Percentiles rank a stretch among this genome's conserved stretches.
These are phyloP conservation scores for Pseudomugil gertrudae DNA, from an alignment of 2,797 vertebrate genomes.

Conservation along the genomic window DNA sequence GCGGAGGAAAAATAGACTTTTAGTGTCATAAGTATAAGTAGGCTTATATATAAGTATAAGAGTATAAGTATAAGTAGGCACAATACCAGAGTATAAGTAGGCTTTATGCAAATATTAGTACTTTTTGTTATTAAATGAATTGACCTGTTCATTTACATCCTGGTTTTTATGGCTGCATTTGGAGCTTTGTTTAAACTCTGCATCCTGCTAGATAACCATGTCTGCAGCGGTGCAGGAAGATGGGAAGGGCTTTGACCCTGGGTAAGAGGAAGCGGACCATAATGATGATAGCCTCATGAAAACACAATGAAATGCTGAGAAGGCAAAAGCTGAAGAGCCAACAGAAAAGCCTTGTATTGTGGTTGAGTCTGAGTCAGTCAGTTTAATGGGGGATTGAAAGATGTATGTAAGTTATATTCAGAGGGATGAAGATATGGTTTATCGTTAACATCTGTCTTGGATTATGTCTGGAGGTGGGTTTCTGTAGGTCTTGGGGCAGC, in stretches of 20 bases:
- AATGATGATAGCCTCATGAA: conserved; percentile 70
- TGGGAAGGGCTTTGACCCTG: conserved; percentile 61
- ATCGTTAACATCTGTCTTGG: conserved; percentile 79
- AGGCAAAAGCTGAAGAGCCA: conserved; percentile 55
- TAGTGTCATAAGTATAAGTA: too few relatives aligned
- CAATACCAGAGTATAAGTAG: too few relatives aligned
- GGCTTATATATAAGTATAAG: too few relatives aligned
- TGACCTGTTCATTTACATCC: too few relatives aligned
- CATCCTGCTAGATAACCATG: conserved; percentile 12
- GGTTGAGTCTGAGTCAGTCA: conserved; percentile 66
- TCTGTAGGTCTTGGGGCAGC: conserved; percentile 39
- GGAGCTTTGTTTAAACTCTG: conserved; percentile 3
- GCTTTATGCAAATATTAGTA: too few relatives aligned
- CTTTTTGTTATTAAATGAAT: too few relatives aligned
- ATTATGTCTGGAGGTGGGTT: conserved; percentile 38
- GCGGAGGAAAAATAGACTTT: neutral
- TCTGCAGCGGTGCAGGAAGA: conserved; percentile 20
- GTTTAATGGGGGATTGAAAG: conserved; percentile 50
- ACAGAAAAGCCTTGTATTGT: conserved; percentile 70
- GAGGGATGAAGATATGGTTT: conserved; percentile 60
- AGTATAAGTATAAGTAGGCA: too few relatives aligned
- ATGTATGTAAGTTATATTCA: conserved; percentile 44
- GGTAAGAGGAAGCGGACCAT: conserved; percentile 69
- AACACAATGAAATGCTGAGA: conserved; percentile 75
- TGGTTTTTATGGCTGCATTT: too few relatives aligned